These are phyloP conservation scores for Periophthalmodon schlosseri DNA, from an alignment of 2,113 vertebrate species.

Conservation along the genomic window DNA sequence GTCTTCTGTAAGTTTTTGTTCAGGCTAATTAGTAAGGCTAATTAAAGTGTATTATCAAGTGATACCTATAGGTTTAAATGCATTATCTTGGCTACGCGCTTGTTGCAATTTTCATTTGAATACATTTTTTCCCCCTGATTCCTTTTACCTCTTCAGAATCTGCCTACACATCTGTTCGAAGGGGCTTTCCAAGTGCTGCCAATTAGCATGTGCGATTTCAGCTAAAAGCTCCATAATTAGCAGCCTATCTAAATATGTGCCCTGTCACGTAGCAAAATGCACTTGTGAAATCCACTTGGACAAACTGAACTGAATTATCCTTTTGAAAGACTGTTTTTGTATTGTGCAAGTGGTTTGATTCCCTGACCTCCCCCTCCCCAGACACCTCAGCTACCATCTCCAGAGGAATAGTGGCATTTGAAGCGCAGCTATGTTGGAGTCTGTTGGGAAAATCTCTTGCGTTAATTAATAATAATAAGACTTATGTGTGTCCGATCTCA, in stretches of 20 bases:
- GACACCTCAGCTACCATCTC: not conserved
- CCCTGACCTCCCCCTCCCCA: not conserved
- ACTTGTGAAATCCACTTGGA: not conserved
- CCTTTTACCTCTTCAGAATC: conserved; percentile 1
- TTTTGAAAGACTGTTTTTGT: not conserved
- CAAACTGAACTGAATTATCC: not conserved
- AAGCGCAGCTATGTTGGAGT: not conserved
- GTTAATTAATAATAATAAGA: not conserved
- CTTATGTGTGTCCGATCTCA: not conserved
- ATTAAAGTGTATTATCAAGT: too few relatives aligned
- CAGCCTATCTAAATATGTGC: not conserved
- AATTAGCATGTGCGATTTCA: conserved; percentile 40
- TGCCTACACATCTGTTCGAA: conserved; percentile 55
- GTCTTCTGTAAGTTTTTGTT: too few relatives aligned
- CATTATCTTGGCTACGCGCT: conserved; percentile 15
- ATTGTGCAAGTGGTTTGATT: not conserved
- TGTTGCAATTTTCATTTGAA: conserved; percentile 10
- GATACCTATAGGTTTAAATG: not conserved
- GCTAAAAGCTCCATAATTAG: conserved; percentile 48
- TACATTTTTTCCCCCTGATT: not conserved
- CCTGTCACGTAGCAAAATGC: not conserved
- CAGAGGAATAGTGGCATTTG: not conserved
- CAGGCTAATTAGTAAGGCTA: too few relatives aligned
- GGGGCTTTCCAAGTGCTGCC: conserved; percentile 44
- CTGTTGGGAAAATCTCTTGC: not conserved